A percentile compares a stretch with the other conserved stretches of the same genome.
These are phyloP conservation scores for Heliconius cydno DNA, from an alignment of 2,888 invertebrate genomes.

Conservation along the genomic window DNA sequence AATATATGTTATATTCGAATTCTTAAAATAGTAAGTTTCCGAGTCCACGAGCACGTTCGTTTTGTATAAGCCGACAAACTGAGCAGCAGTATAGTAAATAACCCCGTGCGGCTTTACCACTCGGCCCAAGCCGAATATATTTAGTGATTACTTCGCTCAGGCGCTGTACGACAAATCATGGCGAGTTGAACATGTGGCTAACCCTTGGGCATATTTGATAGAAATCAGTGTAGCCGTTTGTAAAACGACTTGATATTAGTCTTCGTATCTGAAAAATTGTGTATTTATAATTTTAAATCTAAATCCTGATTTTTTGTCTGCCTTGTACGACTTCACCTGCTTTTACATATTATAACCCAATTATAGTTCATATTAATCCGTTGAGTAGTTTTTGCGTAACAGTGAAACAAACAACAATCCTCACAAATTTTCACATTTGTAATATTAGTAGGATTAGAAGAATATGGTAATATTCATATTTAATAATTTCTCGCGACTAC, in stretches of 20 bases:
- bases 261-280: background rate
- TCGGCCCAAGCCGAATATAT: conserved; percentile 26
- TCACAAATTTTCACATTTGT: no score
- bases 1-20: background rate
- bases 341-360: no score
- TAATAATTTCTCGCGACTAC: background rate
- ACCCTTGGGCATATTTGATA: conserved; percentile 28
- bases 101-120: conserved; percentile 28
- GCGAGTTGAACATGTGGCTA: conserved; percentile 26
- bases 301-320: no score
- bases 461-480: background rate
- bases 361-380: no score
- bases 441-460: no score
- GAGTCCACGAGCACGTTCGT: conserved; percentile 10
- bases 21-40: conserved; percentile 43
- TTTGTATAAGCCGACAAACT: conserved; percentile 23
- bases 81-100: conserved; percentile 24
- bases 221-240: conserved; percentile 30
- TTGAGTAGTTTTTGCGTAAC: no score
- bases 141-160: conserved; percentile 31
- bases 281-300: background rate
- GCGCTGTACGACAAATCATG: conserved; percentile 26
- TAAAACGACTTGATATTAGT: conserved; percentile 23
- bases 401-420: no score
- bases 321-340: no score